Percentiles rank a stretch among this genome's conserved stretches.
These are phyloP conservation scores for Eupithecia dodoneata DNA, from an alignment of 2,888 invertebrate genomes.

Conservation along the genomic window DNA sequence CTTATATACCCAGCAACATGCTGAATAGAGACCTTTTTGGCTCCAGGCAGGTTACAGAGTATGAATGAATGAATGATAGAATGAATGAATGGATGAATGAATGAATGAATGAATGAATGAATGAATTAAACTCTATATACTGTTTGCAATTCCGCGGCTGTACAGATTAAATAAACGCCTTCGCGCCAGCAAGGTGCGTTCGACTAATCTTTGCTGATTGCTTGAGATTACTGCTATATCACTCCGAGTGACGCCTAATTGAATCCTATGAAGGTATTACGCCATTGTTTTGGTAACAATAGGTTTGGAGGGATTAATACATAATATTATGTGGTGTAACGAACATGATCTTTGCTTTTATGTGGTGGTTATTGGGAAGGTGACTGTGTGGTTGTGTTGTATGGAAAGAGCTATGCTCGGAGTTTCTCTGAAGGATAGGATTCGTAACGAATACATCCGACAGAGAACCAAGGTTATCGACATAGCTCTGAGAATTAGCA, in stretches of 20 bases:
- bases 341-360: background rate
- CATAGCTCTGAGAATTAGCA: too few species aligned
- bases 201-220: conserved; percentile 55
- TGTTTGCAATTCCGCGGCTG: conserved; percentile 19
- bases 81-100: too few species aligned
- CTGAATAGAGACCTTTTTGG: too few species aligned
- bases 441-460: too few species aligned
- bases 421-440: too few species aligned
- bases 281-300: conserved; percentile 8
- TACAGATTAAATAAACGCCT: conserved; percentile 32
- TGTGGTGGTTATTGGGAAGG: background rate
- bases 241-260: conserved; percentile 28
- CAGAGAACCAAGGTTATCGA: too few species aligned
- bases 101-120: too few species aligned
- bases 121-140: background rate
- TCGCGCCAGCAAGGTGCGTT: conserved; percentile 49
- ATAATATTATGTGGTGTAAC: background rate
- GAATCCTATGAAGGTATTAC: conserved; percentile 21
- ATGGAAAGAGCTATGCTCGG: background rate
- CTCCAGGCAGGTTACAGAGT: too few species aligned
- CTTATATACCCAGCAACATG: too few species aligned
- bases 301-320: background rate
- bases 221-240: conserved; percentile 52
- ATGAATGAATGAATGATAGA: too few species aligned
- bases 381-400: background rate